Base-by-base conservation (phyloP, 2,888 invertebrate genomes). In the Gortyna flavago region DNA sequence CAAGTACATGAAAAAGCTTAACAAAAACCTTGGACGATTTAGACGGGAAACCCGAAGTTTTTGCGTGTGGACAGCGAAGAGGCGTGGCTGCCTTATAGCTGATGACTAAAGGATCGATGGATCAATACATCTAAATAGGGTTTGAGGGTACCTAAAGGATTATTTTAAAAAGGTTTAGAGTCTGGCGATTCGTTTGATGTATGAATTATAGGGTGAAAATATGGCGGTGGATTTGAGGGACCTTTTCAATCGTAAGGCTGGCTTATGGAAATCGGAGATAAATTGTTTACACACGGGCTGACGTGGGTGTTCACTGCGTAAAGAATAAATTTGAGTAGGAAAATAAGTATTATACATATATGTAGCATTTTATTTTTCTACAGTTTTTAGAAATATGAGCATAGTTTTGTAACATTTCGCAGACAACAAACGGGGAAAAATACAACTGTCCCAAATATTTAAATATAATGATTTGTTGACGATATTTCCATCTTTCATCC, bases 21-120 rank as follows among this genome's bases (percentile, higher is more conserved):
- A 81, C 84, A 85, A 88, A 89, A 90, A 89, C 86, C 71, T 51
- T 35, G 32, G 69, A 44, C 72, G 32, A 73, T 75, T 78, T 77
- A 77, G 83, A 41, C 72, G 79, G 77, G 72, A 35, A 11, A 21
- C 68, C 73, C 73, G 71, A 74, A 77, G 76, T 93, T 93, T 92
- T 92, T 91, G 90, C 84, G 70, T 65, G 41, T 62, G 84, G 85
- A 93, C 93, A 91, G 77, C 85, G 86, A 91, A 93, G 77, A 88
- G 92, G 93, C 93, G 93, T 87, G 87, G 67, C 69, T 38, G 38
- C 25, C 62, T 80, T 71, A 78, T 75, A 77, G 69, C 68, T 70
- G 80, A 82, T 80, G 84, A 70, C 73, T 72, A 77, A 73, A 75
- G 79, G 79, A 85, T 87, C 85, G 80, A 87, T 85, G 71, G 79